A percentile compares a stretch with the other conserved stretches of the same genome.
phyloP scores from a whole-genome alignment of 2,888 invertebrate genomes.

The Drosophila rellima region DNA sequence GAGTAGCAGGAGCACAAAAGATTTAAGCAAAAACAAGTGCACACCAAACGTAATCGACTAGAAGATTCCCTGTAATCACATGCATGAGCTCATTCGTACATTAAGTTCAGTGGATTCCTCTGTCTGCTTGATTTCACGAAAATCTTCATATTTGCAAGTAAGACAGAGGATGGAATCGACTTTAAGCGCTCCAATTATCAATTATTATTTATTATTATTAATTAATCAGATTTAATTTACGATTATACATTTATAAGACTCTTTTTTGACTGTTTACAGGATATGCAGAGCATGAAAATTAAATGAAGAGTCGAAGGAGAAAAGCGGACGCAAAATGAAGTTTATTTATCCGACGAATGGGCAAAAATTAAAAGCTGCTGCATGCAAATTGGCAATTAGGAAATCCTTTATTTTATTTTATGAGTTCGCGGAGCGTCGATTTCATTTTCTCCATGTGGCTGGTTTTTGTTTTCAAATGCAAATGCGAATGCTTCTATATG shows the following conservation, averaged over 20 bases:
- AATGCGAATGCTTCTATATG: conserved; percentile 53
- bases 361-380: conserved; percentile 75
- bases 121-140: too few relatives aligned
- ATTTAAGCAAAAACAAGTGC: background rate
- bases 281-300: conserved; percentile 9
- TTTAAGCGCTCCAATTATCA: too few relatives aligned
- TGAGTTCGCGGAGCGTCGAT: conserved; percentile 59
- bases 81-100: too few relatives aligned
- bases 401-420: conserved; percentile 73
- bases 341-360: conserved; percentile 75
- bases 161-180: too few relatives aligned
- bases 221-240: background rate
- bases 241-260: background rate
- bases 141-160: too few relatives aligned
- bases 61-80: background rate
- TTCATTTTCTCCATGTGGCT: conserved; percentile 59
- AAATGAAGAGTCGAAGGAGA: conserved; percentile 16
- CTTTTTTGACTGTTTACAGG: background rate
- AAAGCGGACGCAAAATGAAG: conserved; percentile 53
- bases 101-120: too few relatives aligned
- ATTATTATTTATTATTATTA: background rate
- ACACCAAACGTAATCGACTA: background rate
- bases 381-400: conserved; percentile 83
- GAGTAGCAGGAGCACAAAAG: conserved; percentile 22
- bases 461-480: conserved; percentile 59